Conservation (phyloP, 2,797 vertebrate species). For the Ispidina picta region DNA sequence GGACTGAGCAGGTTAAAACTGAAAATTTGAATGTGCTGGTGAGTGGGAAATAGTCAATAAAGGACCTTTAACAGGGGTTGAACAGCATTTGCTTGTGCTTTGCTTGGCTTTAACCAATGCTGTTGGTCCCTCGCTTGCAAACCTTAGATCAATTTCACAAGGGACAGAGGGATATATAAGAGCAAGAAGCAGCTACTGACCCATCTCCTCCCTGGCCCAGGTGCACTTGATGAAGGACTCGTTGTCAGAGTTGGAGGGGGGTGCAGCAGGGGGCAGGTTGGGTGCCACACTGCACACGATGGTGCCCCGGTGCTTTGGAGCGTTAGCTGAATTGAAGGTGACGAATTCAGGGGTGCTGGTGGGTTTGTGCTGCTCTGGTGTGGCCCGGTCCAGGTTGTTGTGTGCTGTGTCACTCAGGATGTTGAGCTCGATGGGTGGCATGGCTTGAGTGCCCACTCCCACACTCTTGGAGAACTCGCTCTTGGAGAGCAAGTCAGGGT, state of each 20-base stretch:
- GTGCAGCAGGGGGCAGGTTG: slow-evolving; percentile 84
- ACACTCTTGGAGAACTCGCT: slow-evolving; percentile 82
- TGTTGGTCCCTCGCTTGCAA: neutral
- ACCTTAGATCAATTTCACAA: neutral
- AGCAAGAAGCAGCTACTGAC: slow-evolving; percentile 74
- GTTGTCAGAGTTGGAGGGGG: slow-evolving; percentile 86
- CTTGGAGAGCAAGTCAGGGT: slow-evolving; percentile 90
- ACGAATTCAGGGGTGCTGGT: slow-evolving; percentile 68
- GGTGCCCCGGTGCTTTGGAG: slow-evolving; percentile 81
- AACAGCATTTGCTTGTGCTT: neutral
- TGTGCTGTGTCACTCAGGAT: slow-evolving; percentile 71
- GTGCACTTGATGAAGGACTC: slow-evolving; percentile 89
- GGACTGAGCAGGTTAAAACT: neutral
- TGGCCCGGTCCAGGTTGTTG: slow-evolving; percentile 83
- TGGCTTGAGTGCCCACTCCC: slow-evolving; percentile 79
- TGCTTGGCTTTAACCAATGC: neutral
- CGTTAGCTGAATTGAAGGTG: slow-evolving; percentile 75
- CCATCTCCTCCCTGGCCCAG: slow-evolving; percentile 92
- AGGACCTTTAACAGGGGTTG: neutral
- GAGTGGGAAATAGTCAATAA: neutral
- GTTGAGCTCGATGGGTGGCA: slow-evolving; percentile 85
- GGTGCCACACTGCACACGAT: slow-evolving; percentile 96
- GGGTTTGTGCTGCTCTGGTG: slow-evolving; percentile 69
- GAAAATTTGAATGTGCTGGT: neutral
- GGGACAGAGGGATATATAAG: neutral